Conservation (phyloP, 2,113 vertebrate genomes). For the Ochotona princeps region DNA sequence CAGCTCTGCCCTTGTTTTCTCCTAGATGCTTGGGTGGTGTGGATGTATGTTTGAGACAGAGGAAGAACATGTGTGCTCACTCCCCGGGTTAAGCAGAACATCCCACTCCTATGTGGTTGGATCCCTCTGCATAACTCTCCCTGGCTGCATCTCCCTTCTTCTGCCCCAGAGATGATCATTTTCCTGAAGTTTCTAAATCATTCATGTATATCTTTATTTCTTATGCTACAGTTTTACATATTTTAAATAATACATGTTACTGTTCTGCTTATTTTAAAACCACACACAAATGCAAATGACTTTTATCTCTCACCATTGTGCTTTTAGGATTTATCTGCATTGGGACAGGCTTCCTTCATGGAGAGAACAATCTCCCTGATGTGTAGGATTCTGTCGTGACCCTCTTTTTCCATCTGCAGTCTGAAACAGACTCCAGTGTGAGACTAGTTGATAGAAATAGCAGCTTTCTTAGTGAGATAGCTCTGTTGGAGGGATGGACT, state of each 20-base stretch:
- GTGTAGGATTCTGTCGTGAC: neutral
- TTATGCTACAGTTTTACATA: conserved; percentile 8
- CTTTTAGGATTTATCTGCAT: conserved; percentile 7
- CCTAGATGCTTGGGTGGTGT: neutral
- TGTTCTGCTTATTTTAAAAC: conserved; percentile 28
- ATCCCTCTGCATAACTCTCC: neutral
- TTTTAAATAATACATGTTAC: neutral
- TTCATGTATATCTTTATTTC: neutral
- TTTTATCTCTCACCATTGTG: neutral
- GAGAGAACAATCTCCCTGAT: too few relatives aligned
- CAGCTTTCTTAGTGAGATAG: neutral
- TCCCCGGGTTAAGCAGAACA: neutral
- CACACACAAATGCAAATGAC: neutral
- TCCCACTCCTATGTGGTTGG: neutral
- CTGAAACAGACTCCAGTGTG: neutral
- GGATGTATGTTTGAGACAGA: neutral
- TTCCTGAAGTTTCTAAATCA: neutral
- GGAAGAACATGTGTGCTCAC: neutral
- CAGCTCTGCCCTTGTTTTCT: neutral
- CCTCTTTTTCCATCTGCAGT: neutral
- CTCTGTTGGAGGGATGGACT: neutral
- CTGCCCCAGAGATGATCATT: neutral
- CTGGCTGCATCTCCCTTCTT: neutral
- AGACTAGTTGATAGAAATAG: neutral
- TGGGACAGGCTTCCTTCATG: neutral